Conservation (phyloP, 2,888 invertebrate genomes). For the Drosophila falleni region DNA sequence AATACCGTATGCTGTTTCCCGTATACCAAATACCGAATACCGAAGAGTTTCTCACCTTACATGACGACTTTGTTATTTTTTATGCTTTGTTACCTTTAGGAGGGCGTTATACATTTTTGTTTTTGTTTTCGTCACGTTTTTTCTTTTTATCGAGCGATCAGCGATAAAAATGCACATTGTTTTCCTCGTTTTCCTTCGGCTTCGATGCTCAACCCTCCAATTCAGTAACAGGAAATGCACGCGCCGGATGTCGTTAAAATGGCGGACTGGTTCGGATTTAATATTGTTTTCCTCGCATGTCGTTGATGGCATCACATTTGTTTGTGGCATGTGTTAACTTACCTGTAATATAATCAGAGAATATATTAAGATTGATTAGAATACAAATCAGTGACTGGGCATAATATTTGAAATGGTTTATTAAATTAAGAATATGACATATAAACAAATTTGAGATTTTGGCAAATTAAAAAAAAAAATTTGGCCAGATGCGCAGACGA, state of each 20-base stretch:
- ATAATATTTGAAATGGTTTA: slow-evolving; percentile 19
- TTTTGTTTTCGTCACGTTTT: slow-evolving; percentile 73
- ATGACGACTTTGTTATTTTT: slow-evolving; percentile 48
- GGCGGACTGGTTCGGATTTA: slow-evolving; percentile 38
- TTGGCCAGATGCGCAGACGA: too few species aligned
- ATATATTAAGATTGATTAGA: slow-evolving; percentile 61
- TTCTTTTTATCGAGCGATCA: slow-evolving; percentile 44
- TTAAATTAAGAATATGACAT: background rate
- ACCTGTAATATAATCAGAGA: slow-evolving; percentile 56
- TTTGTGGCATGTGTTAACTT: slow-evolving; percentile 51
- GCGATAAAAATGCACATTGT: slow-evolving; percentile 63
- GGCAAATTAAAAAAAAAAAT: background rate
- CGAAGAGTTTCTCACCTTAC: slow-evolving; percentile 26
- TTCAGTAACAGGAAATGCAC: slow-evolving; percentile 72
- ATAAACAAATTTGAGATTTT: background rate
- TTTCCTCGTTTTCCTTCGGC: slow-evolving; percentile 27
- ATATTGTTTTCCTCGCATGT: slow-evolving; percentile 42
- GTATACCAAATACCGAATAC: background rate
- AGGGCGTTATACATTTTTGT: slow-evolving; percentile 30
- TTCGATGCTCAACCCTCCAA: slow-evolving; percentile 16
- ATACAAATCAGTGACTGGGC: slow-evolving; percentile 14
- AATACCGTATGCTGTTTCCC: background rate
- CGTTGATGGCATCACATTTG: slow-evolving; percentile 38
- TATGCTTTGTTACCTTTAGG: slow-evolving; percentile 61
- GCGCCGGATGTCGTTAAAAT: slow-evolving; percentile 71